Base-by-base conservation (phyloP, 2,797 vertebrate genomes). In the Sebastes baramenuke region DNA sequence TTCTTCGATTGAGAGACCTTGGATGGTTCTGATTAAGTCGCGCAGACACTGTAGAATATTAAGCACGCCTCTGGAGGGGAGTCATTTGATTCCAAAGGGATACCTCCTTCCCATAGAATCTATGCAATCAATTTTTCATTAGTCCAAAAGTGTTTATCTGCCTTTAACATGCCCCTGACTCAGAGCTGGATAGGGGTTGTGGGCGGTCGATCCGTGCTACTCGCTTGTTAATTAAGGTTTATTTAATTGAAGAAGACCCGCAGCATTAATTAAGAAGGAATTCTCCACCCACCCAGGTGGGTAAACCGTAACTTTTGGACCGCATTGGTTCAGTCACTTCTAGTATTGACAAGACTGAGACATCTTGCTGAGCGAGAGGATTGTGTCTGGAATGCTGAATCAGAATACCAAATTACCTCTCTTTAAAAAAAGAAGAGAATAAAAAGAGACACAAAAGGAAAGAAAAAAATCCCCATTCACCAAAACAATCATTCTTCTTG, bases 101-200 rank as follows among this genome's bases (percentile, higher is more conserved):
- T 88, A 81, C 91, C 91, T 95, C 89, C 94, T 96, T 96, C 95
- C 94, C 95, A 94, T 95, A 90, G 88, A 96, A 95, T 97, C 96
- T 93, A 97, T 97, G 94, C 95, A 97, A 99, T 99, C 98, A 98
- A 99, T 99, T 98, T 98, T 99, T 98, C 98, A 99, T 99, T 99
- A 99, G 96, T 91, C 95, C 93, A 94, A 97, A 97, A 96, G 97
- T 98, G 97, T 99, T 99, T 99, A 99, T 99, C 99, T 97, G 97
- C 95, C 91, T 97, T 96, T 95, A 97, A 96, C 98, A 98, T 95
- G 93, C 94, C 95, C 96, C 95, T 94, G 96, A 96, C 98, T 97
- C 93, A n/a, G 88, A 95, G 96, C 96, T 93, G 96, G 94, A 95
- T 94, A 72, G 93, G 83, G 97, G 96, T 95, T 95, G 97, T 93